A percentile compares a stretch with the other conserved stretches of the same genome.
Conservation (phyloP, 2,888 invertebrate genomes). For the Eupithecia subumbrata region DNA sequence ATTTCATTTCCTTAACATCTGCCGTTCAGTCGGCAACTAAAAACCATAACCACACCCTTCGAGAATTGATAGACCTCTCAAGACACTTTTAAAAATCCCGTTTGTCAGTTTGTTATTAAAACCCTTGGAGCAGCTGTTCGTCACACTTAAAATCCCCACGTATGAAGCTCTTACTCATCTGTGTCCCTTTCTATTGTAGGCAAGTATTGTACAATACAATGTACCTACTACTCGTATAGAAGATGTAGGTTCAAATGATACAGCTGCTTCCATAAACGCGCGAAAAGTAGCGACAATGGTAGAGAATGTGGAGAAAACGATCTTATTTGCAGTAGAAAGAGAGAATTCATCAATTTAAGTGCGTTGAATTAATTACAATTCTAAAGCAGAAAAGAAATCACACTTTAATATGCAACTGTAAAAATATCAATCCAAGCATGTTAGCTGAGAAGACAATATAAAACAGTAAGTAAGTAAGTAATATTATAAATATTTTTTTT, state of each 20-base stretch:
- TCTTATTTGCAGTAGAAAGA: slow-evolving; percentile 29
- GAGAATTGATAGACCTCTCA: slow-evolving; percentile 56
- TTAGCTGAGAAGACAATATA: background rate
- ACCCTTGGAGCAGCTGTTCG: slow-evolving; percentile 66
- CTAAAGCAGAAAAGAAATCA: slow-evolving; percentile 47
- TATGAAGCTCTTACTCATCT: background rate
- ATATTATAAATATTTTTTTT: too few species aligned
- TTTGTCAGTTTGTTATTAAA: slow-evolving; percentile 32
- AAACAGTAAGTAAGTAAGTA: background rate
- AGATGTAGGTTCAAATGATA: background rate
- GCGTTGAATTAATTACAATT: slow-evolving; percentile 49
- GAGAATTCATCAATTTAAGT: slow-evolving; percentile 37
- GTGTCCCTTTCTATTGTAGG: background rate
- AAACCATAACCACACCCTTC: slow-evolving; percentile 54
- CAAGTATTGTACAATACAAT: background rate
- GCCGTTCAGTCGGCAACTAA: slow-evolving; percentile 45
- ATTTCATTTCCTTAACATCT: slow-evolving; percentile 9
- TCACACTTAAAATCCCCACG: slow-evolving; percentile 39
- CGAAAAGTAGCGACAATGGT: slow-evolving; percentile 17
- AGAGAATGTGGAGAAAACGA: slow-evolving; percentile 55
- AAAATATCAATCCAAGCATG: background rate
- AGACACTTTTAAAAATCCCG: slow-evolving; percentile 34
- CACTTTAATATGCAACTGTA: background rate
- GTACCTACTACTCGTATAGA: background rate
- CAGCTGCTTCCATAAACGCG: slow-evolving; percentile 24